These are phyloP conservation scores for Leptinotarsa defecta DNA, from an alignment of 1,140 invertebrate genomes.

Conservation along the genomic window DNA sequence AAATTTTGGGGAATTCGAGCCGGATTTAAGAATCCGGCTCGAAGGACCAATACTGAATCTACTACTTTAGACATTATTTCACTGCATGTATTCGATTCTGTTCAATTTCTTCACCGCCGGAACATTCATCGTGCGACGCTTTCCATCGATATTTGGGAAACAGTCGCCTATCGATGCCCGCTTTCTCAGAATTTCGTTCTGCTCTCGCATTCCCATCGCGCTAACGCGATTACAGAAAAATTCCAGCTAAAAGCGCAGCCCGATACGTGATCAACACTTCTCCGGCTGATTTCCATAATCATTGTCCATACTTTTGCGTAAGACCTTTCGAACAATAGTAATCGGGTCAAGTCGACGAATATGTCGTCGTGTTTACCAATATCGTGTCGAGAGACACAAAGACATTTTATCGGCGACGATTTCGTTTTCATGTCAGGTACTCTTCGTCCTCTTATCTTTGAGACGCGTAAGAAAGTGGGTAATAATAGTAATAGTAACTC, in stretches of 20 bases:
- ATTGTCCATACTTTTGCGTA: slow-evolving; percentile 31
- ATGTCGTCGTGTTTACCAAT: slow-evolving; percentile 39
- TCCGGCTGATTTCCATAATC: slow-evolving; percentile 33
- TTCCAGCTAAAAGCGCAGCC: slow-evolving; percentile 4
- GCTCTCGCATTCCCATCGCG: neutral
- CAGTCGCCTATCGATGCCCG: neutral
- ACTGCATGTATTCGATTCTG: no score
- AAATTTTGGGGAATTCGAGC: no score
- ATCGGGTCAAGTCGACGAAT: slow-evolving; percentile 42
- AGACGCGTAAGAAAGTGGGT: slow-evolving; percentile 4
- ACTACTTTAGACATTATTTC: no score
- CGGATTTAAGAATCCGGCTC: no score
- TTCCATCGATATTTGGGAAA: no score
- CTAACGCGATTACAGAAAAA: slow-evolving; percentile 6
- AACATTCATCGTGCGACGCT: no score
- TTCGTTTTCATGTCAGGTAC: slow-evolving; percentile 33
- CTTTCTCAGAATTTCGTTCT: neutral
- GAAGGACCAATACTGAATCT: no score
- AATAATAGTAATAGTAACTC: no score
- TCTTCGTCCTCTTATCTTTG: neutral
- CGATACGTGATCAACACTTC: slow-evolving; percentile 23
- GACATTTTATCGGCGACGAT: slow-evolving; percentile 33
- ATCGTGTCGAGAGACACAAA: slow-evolving; percentile 32
- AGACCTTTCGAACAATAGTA: slow-evolving; percentile 38
- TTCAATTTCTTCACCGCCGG: no score